Conservation (phyloP, 2,797 vertebrate species). For the Eremophila alpestris region DNA sequence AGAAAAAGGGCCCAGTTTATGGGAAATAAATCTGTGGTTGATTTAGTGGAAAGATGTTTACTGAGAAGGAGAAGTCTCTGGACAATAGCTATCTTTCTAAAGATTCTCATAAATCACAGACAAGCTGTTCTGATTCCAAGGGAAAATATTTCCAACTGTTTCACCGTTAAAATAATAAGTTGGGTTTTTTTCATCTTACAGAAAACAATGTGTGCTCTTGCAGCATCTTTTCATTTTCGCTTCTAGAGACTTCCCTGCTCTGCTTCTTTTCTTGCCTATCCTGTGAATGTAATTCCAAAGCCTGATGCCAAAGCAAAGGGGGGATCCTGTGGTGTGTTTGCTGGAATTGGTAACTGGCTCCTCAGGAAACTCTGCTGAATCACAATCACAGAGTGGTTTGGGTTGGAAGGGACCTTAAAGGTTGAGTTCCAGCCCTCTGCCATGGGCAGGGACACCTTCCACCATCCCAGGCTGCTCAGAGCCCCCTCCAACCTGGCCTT, state of each 20-base stretch:
- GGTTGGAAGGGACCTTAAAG: background rate
- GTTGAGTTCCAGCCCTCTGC: background rate
- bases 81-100: background rate
- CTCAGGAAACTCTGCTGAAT: background rate
- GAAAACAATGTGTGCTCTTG: background rate
- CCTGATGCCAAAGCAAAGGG: background rate
- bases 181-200: background rate
- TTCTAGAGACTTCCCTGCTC: background rate
- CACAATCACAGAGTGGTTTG: background rate
- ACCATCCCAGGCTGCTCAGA: accelerated
- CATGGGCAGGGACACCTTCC: background rate
- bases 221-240: background rate
- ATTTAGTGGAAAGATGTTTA: background rate
- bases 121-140: background rate
- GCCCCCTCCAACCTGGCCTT: accelerated
- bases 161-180: background rate
- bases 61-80: background rate
- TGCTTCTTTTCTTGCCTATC: background rate
- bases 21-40: background rate
- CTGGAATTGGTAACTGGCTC: background rate
- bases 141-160: background rate
- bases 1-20: background rate
- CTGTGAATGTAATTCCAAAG: background rate
- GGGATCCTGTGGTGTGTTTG: background rate
- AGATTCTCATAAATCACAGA: background rate